Conservation (phyloP, 2,113 vertebrate genomes). For the Meriones unguiculatus region DNA sequence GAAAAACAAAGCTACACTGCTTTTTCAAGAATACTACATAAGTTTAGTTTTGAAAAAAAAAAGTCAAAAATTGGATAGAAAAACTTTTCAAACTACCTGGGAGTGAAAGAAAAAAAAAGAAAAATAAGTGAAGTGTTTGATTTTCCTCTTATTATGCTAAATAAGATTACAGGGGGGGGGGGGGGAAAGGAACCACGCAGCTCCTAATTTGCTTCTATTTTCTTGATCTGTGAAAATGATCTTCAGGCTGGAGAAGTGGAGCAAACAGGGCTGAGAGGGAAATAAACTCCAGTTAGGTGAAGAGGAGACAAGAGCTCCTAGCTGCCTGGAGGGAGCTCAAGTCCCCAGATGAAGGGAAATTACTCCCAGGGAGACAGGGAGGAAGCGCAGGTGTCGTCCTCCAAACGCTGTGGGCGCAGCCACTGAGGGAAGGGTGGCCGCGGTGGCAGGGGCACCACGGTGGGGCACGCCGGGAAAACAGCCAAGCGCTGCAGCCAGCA, state of each 20-base stretch:
- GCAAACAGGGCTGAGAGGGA: constrained; percentile 71
- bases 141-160: constrained; percentile 62
- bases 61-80: not conserved
- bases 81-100: not conserved
- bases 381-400: constrained; percentile 61
- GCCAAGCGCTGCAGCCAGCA: not conserved
- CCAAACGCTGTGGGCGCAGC: not conserved
- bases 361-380: not conserved
- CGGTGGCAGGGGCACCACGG: not conserved
- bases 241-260: constrained; percentile 54
- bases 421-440: not conserved
- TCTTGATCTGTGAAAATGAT: constrained; percentile 69
- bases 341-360: constrained; percentile 35
- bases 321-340: constrained; percentile 67
- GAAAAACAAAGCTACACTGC: not conserved
- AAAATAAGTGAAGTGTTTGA: constrained; percentile 5
- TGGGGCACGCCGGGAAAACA: not conserved
- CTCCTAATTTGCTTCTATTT: constrained; percentile 73
- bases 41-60: constrained; percentile 11
- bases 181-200: constrained; percentile 48
- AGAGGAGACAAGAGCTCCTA: constrained; percentile 54
- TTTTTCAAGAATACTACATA: constrained; percentile 11
- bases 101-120: not conserved
- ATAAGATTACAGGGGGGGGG: constrained; percentile 47
- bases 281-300: constrained; percentile 68